A percentile compares a stretch with the other conserved stretches of the same genome.
Evolutionary conservation across 2,888 invertebrate species (phyloP).

Genomic region (Rutpela maculata): DNA sequence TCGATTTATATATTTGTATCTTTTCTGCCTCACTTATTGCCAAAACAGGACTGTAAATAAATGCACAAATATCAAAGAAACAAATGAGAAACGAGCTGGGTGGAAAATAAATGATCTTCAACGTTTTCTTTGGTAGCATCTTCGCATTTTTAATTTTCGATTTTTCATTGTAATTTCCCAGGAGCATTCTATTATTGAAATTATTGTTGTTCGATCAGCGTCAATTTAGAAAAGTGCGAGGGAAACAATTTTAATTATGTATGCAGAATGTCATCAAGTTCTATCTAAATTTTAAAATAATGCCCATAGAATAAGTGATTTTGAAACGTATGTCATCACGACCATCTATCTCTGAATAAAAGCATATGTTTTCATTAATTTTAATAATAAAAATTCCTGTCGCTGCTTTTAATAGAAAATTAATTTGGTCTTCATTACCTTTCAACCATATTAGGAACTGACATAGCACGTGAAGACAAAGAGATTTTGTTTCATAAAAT

Average conservation of each 20-base stretch:
- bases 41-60: conserved; percentile 10
- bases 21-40: background rate
- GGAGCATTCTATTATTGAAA: background rate
- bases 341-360: too few species aligned
- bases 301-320: too few species aligned
- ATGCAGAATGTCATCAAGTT: too few species aligned
- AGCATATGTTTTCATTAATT: too few species aligned
- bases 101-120: background rate
- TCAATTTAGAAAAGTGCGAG: background rate
- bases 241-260: background rate
- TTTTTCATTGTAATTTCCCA: background rate
- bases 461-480: too few species aligned
- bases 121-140: background rate
- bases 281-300: too few species aligned
- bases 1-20: background rate
- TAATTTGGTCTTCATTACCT: too few species aligned
- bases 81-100: background rate
- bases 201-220: background rate
- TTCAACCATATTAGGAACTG: too few species aligned
- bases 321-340: too few species aligned
- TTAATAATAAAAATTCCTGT: too few species aligned
- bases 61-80: background rate
- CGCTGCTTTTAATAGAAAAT: too few species aligned
- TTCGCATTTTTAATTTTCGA: conserved; percentile 7
- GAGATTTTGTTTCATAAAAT: too few species aligned